Base-by-base conservation (phyloP, 2,797 vertebrate genomes). In the Myotis daubentonii region DNA sequence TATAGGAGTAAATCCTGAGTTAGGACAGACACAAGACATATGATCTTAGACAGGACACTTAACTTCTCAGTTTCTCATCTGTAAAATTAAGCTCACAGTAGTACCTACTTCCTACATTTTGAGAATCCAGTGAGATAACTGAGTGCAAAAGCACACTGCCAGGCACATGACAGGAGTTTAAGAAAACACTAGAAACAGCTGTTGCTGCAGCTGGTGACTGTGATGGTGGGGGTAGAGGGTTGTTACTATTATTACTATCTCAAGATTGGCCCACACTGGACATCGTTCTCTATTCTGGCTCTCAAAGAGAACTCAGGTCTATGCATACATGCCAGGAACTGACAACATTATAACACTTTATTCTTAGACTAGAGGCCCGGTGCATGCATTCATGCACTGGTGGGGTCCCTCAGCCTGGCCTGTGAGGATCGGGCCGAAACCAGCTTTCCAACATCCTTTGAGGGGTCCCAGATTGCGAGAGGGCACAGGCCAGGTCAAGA, bases 181-280 rank as follows among this genome's bases (percentile, higher is more conserved):
- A 49, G 44, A 70, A 81, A 38, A 62, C 17, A 15, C 25, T 20
- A 72, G 76, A 57, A 85, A 49, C 16, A 44, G 38, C 10, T 68
- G 6, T 55, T 1, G 8, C 28, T 57, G 0, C 5, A 60, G 68
- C 2, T 68, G 41, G 30, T 28, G 33, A 47, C 30, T 3, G 1
- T 49, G 38, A 62, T 6, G 4, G 12, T 22, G 15, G 9, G 7
- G 13, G 20, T 4, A 20, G 23, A 70, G 4, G 4, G 8, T 9
- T 3, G 0, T 36, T 44, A 47, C 6, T 66, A 20, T 66, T 22
- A 51, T 28, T 62, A 13, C 5, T 10, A 55, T 20, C 53, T 78
- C 25, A 11, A 87, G n/a, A 47, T 60, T 91, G 66, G 80, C 7
- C 13, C 41, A 80, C 1, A 51, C 15, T 68, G 38, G 17, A 68